Evolutionary conservation across 2,113 vertebrate species (phyloP).

Genomic region (Corythaixoides concolor): DNA sequence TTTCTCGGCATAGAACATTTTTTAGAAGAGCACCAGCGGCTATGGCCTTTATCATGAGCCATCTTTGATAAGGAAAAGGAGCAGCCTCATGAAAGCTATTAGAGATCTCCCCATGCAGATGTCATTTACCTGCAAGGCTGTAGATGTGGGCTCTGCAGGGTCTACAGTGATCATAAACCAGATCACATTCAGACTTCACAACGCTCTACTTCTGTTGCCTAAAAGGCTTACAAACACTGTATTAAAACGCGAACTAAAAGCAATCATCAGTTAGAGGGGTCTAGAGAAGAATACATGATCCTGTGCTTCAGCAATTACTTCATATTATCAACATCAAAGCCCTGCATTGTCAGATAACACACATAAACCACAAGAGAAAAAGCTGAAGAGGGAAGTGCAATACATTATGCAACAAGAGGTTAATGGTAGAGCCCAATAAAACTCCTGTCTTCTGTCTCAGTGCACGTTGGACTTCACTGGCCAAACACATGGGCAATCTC

Average conservation of each 20-base stretch:
- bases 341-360: background rate
- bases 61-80: background rate
- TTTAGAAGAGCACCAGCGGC: background rate
- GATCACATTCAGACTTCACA: background rate
- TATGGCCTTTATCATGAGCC: accelerated
- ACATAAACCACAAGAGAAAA: background rate
- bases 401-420: background rate
- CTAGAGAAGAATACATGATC: background rate
- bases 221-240: background rate
- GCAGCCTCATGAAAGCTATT: background rate
- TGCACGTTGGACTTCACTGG: background rate
- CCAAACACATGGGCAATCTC: background rate
- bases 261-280: background rate
- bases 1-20: too few species aligned
- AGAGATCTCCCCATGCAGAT: background rate
- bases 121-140: background rate
- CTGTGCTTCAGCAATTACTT: background rate
- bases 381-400: background rate
- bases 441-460: background rate
- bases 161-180: background rate
- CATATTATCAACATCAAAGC: background rate
- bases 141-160: background rate
- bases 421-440: background rate
- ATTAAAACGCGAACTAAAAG: background rate
- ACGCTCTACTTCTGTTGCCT: accelerated